Conservation (phyloP, 2,113 vertebrate genomes). For the Porphyrio hochstetteri region DNA sequence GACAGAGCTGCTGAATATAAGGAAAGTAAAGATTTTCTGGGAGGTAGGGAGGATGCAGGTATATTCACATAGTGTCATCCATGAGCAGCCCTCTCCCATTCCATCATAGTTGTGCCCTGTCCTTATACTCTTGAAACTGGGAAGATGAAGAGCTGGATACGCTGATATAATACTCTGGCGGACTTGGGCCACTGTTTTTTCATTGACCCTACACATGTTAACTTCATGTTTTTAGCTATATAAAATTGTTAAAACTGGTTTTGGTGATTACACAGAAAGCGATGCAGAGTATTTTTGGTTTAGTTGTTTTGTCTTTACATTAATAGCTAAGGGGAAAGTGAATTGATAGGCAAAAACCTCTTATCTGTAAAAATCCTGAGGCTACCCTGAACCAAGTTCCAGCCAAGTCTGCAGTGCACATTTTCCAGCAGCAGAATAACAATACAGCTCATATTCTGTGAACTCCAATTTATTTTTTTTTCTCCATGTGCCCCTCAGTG, state of each 20-base stretch:
- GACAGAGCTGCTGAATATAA: not conserved
- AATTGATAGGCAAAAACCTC: not conserved
- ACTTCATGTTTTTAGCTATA: not conserved
- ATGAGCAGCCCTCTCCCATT: not conserved
- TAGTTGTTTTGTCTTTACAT: not conserved
- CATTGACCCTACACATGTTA: not conserved
- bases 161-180: not conserved
- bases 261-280: not conserved
- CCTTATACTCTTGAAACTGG: not conserved
- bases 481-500: not conserved
- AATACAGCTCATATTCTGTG: not conserved
- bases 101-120: not conserved
- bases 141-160: not conserved
- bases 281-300: not conserved
- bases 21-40: not conserved
- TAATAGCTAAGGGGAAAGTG: not conserved
- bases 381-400: not conserved
- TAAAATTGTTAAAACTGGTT: not conserved
- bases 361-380: not conserved
- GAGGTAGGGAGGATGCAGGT: not conserved
- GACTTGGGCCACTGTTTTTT: not conserved
- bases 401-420: not conserved
- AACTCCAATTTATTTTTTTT: rapidly evolving
- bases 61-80: not conserved
- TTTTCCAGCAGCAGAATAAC: not conserved